phyloP scores from a whole-genome alignment of 2,888 invertebrate species.

The Alentia gelatinosa region DNA sequence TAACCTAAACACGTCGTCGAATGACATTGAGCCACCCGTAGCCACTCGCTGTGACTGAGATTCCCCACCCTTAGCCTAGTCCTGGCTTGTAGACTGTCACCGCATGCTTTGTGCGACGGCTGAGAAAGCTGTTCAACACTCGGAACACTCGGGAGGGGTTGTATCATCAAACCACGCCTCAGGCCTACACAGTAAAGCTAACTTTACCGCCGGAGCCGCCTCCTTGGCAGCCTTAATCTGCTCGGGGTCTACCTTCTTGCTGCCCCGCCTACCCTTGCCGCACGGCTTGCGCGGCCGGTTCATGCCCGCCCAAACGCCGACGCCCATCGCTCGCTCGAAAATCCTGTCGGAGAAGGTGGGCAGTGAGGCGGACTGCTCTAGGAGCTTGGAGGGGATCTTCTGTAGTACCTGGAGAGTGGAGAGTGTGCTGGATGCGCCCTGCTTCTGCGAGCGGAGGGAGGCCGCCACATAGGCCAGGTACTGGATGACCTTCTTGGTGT shows the following conservation, averaged over 20 bases:
- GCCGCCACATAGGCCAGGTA: conserved; percentile 99
- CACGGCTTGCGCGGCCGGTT: background rate
- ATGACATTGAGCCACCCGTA: too few species aligned
- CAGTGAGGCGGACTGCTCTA: background rate
- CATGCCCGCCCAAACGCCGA: conserved; percentile 24
- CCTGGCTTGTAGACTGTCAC: too few species aligned
- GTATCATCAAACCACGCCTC: background rate
- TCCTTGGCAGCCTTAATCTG: background rate
- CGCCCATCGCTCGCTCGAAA: background rate
- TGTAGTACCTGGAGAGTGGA: conserved; percentile 67
- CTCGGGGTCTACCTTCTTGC: background rate
- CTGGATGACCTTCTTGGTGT: conserved; percentile 99
- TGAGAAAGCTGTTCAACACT: background rate
- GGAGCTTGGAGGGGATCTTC: conserved; percentile 11
- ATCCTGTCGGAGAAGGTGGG: background rate
- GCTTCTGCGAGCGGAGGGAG: conserved; percentile 82
- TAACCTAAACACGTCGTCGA: too few species aligned
- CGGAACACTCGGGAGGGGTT: background rate
- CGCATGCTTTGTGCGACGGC: too few species aligned
- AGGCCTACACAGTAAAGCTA: background rate
- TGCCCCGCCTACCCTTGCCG: background rate
- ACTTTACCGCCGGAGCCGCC: background rate
- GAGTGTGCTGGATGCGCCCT: conserved; percentile 59
- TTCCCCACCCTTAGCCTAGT: too few species aligned
- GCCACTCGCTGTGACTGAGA: too few species aligned